These are phyloP conservation scores for Pocillopora grandis DNA, from an alignment of 92 coral and sea anemone genomes.

Conservation along the genomic window DNA sequence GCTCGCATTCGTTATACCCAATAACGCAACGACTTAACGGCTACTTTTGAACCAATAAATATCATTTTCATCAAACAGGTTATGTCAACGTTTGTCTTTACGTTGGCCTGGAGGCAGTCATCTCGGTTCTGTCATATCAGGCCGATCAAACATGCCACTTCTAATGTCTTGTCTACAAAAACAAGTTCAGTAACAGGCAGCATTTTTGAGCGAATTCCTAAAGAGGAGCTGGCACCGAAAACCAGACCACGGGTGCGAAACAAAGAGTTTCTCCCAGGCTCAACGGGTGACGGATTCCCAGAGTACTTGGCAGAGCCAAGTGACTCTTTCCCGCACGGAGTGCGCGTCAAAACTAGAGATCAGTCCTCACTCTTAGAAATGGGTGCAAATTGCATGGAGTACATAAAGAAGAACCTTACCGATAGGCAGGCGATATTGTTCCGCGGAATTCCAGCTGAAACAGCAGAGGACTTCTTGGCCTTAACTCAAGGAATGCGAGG, in stretches of 20 bases:
- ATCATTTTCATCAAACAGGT: too few species aligned
- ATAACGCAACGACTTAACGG: too few species aligned
- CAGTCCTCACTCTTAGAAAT: conserved; percentile 19
- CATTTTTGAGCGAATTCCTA: conserved; percentile 28
- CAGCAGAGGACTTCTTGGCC: conserved; percentile 48
- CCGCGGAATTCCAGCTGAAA: conserved; percentile 53
- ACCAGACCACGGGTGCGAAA: conserved; percentile 35
- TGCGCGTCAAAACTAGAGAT: neutral
- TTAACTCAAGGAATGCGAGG: conserved; percentile 39
- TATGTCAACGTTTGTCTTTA: too few species aligned
- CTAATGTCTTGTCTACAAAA: too few species aligned
- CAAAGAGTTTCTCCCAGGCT: conserved; percentile 50
- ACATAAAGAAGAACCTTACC: conserved; percentile 35
- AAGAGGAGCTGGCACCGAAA: conserved; percentile 42
- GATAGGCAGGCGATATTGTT: conserved; percentile 52
- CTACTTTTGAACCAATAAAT: too few species aligned
- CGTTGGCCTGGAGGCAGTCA: too few species aligned
- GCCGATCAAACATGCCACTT: too few species aligned
- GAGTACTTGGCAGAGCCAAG: conserved; percentile 58
- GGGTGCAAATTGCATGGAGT: conserved; percentile 25
- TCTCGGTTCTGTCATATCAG: too few species aligned
- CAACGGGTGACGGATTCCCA: conserved; percentile 50
- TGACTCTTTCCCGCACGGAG: conserved; percentile 10
- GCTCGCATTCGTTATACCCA: too few species aligned
- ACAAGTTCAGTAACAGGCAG: neutral